Evolutionary conservation across 2,888 invertebrate species (phyloP).

Genomic region (Tipula vernalis): DNA sequence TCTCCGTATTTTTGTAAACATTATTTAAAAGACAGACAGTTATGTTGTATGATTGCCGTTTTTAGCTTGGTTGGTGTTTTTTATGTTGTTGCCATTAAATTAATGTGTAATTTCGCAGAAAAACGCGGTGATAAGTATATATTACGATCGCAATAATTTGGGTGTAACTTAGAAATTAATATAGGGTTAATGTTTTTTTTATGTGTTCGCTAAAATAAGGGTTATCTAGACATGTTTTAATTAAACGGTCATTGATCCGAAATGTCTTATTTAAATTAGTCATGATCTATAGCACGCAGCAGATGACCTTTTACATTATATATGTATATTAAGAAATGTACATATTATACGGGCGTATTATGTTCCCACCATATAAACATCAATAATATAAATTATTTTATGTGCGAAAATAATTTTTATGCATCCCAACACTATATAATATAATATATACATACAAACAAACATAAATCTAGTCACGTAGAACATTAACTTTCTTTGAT

Average conservation of each 20-base stretch:
- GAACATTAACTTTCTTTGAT: neutral
- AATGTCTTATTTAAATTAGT: neutral
- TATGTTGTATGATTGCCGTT: neutral
- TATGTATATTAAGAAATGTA: neutral
- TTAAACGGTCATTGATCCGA: neutral
- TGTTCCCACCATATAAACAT: neutral
- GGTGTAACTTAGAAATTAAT: neutral
- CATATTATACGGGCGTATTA: neutral
- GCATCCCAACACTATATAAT: neutral
- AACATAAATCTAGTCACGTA: neutral
- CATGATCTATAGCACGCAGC: neutral
- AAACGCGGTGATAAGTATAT: neutral
- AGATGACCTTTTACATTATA: neutral
- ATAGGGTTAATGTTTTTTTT: neutral
- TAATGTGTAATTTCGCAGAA: neutral
- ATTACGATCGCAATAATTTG: neutral
- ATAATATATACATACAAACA: neutral
- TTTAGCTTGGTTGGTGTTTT: neutral
- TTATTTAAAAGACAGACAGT: neutral
- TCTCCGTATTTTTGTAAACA: neutral
- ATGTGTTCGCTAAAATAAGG: neutral
- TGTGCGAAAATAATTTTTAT: neutral
- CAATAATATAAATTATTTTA: neutral
- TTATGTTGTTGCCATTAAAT: neutral
- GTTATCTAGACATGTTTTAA: neutral